Evolutionary conservation across 2,113 vertebrate species (phyloP).

Genomic region (Scalopus aquaticus): DNA sequence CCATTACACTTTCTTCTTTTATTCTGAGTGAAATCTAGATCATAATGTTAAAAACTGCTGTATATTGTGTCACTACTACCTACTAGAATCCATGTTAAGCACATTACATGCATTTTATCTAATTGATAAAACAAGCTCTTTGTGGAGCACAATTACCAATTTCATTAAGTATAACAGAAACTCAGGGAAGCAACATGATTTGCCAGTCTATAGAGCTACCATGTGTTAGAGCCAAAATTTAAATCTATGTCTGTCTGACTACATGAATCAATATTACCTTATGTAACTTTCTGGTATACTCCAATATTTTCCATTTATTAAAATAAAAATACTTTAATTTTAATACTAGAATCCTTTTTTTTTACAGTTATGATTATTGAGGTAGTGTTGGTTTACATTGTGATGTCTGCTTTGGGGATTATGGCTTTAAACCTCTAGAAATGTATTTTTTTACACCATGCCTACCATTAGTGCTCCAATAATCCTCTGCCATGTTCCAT

Average conservation of each 20-base stretch:
- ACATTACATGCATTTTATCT: neutral
- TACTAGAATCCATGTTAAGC: neutral
- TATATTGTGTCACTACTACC: neutral
- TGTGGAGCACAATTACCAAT: neutral
- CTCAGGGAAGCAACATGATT: neutral
- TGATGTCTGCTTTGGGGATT: too few species aligned
- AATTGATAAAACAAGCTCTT: neutral
- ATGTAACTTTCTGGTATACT: neutral
- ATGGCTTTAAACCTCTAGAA: neutral
- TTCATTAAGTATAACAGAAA: neutral
- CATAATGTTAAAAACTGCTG: neutral
- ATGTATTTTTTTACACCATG: neutral
- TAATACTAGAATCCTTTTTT: neutral
- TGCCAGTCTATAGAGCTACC: neutral
- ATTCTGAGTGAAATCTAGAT: neutral
- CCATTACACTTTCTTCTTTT: too few species aligned
- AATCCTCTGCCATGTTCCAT: too few species aligned
- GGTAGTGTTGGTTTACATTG: neutral
- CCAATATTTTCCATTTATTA: neutral
- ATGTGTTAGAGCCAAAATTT: neutral
- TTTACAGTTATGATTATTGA: neutral
- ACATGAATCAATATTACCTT: neutral
- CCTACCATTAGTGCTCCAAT: too few species aligned
- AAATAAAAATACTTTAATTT: slow-evolving; percentile 32
- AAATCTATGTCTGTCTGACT: neutral